Percentiles rank a stretch among this genome's conserved stretches.
Conservation (phyloP, 2,888 invertebrate genomes). For the Tipula helvola region DNA sequence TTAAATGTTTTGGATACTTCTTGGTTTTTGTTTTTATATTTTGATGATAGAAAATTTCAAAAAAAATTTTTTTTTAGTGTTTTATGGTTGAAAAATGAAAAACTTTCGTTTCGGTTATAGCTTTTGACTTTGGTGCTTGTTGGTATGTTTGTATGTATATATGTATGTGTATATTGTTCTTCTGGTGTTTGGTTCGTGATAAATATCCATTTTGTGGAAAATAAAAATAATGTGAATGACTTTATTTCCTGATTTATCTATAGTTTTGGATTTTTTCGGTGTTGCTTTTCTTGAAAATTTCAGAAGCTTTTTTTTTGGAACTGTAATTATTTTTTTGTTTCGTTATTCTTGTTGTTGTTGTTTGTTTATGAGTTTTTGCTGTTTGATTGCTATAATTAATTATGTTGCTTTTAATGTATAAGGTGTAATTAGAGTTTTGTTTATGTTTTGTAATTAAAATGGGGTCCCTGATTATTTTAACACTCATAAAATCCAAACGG, state of each 20-base stretch:
- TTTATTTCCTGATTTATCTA: background rate
- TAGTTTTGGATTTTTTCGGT: background rate
- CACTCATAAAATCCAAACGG: too few relatives aligned
- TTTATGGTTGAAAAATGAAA: background rate
- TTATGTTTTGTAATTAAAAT: background rate
- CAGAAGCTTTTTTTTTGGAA: background rate
- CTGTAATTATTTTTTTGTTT: background rate
- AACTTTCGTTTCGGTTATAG: background rate
- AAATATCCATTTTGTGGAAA: conserved; percentile 4
- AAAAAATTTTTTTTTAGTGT: background rate
- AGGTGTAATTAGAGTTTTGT: background rate
- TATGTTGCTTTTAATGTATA: background rate
- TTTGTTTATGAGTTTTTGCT: background rate
- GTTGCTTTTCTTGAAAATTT: background rate
- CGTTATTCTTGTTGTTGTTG: background rate
- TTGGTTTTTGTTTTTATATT: background rate
- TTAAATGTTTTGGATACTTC: conserved; percentile 7
- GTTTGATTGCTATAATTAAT: background rate
- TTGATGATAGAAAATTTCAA: background rate
- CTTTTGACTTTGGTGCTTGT: background rate
- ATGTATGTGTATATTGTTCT: background rate
- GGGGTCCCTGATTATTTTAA: background rate
- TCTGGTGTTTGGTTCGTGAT: background rate
- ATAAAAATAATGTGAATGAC: background rate
- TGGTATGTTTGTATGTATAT: background rate